Evolutionary conservation across 1,140 invertebrate genomes (phyloP), one percentile per base, ranked within the genome.

Genomic region (Conopomorpha cramerella): DNA sequence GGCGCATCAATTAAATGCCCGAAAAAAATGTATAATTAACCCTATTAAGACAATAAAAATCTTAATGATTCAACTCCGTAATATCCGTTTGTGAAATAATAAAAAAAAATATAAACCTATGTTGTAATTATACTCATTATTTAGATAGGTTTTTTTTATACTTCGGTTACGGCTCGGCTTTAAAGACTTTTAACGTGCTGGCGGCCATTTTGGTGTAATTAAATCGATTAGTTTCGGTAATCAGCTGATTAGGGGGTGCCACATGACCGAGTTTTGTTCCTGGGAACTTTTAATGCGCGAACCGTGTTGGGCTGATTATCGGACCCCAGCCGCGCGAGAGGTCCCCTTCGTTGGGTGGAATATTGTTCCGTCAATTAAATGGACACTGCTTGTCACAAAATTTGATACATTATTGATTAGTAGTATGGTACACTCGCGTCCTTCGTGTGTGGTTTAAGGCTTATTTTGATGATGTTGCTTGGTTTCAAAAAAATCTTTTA

Each of bases 111-210:
- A 10, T n/a, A n/a, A n/a, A n/a, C n/a, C n/a, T n/a, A n/a, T n/a
- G n/a, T n/a, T 68, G 60, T 74, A 71, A 74, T 74, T 72, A 76
- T 72, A 64, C 62, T 71, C 64, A 76, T 72, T 76, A 76, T 72
- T 68, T 62, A 68, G 70, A 72, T 74, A 70, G 62, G 60, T 66
- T 68, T 66, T 71, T 70, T 70, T n/a, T n/a, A n/a, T n/a, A n/a
- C 57, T 46, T 59, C 55, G 60, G 66, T 70, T 65, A 60, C 49
- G 53, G 52, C 45, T 45, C 45, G 50, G 57, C 41, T 60, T 59
- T 71, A 68, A 72, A 70, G 61, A 62, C 55, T 23, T 51, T 56
- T 54, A 48, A 36, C 45, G 52, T 54, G 51, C 53, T 41, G 46
- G 60, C 57, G 56, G 62, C 58, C 68, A 67, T 68, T 65, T 63